Conservation (phyloP, 2,888 invertebrate genomes). For the Pachymerium ferrugineum region DNA sequence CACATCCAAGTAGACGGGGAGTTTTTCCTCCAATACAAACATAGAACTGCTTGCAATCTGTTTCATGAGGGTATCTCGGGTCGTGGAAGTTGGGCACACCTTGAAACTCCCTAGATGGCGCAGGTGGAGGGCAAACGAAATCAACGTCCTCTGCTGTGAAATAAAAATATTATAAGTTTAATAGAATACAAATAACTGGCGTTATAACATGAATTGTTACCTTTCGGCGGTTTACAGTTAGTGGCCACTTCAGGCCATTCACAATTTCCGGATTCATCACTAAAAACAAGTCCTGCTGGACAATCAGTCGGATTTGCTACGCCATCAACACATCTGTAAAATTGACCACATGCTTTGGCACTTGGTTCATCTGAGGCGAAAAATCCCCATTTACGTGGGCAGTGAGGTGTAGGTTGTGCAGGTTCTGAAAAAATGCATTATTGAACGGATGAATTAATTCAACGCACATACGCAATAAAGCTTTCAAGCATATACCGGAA, state of each 20-base stretch:
- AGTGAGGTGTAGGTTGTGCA: conserved; percentile 65
- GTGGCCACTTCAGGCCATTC: conserved; percentile 80
- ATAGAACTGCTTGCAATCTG: conserved; percentile 36
- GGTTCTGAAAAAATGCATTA: conserved; percentile 59
- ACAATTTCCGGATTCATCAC: conserved; percentile 81
- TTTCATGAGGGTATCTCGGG: conserved; percentile 35
- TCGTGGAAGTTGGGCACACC: conserved; percentile 25
- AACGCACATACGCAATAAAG: no score
- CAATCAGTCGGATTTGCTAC: conserved; percentile 70
- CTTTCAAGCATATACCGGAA: no score
- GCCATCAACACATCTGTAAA: conserved; percentile 75
- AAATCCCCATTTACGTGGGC: conserved; percentile 52
- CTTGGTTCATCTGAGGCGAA: conserved; percentile 66
- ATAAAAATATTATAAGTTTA: background rate
- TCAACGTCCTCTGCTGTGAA: conserved; percentile 27
- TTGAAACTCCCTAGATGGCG: background rate
- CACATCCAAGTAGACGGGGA: conserved; percentile 41
- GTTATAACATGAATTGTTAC: no score
- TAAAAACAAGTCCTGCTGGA: conserved; percentile 82
- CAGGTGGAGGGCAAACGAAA: conserved; percentile 28
- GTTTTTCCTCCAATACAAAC: conserved; percentile 34
- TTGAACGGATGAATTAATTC: no score
- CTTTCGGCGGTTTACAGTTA: conserved; percentile 72
- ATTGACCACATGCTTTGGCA: conserved; percentile 64
- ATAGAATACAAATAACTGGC: no score